Evolutionary conservation across 2,797 vertebrate genomes (phyloP).

Genomic region (Eulemur mongoz): DNA sequence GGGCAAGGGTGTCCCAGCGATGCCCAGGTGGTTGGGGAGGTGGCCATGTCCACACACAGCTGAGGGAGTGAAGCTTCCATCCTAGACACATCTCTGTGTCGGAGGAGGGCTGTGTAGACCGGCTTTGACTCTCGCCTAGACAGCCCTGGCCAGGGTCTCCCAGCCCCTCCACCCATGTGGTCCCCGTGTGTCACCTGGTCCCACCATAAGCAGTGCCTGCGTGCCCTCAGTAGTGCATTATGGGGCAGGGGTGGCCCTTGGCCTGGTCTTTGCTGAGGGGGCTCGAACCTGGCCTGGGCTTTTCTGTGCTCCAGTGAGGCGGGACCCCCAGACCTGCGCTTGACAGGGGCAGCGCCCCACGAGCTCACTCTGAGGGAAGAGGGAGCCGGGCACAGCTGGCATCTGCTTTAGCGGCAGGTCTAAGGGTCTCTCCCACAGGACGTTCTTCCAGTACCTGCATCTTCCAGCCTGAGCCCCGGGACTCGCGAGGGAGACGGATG

Average conservation of each 20-base stretch:
- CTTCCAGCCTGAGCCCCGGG: too few species aligned
- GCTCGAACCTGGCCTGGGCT: background rate
- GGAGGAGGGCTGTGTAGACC: fast-evolving
- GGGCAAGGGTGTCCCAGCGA: background rate
- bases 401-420: background rate
- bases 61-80: fast-evolving
- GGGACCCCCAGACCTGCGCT: background rate
- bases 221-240: too few species aligned
- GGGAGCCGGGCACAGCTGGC: background rate
- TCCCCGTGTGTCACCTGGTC: background rate
- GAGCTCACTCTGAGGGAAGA: background rate
- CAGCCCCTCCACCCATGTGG: fast-evolving
- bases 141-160: background rate
- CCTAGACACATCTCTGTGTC: background rate
- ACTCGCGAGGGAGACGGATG: fast-evolving
- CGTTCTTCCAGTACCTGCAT: fast-evolving
- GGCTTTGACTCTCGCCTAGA: too few species aligned
- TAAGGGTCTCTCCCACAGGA: background rate
- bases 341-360: fast-evolving
- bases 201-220: too few species aligned
- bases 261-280: background rate
- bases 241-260: fast-evolving
- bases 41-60: background rate
- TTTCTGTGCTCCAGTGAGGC: background rate
- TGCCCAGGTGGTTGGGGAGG: too few species aligned